Conservation (phyloP, 2,888 invertebrate genomes). For the Xestia sexstrigata region DNA sequence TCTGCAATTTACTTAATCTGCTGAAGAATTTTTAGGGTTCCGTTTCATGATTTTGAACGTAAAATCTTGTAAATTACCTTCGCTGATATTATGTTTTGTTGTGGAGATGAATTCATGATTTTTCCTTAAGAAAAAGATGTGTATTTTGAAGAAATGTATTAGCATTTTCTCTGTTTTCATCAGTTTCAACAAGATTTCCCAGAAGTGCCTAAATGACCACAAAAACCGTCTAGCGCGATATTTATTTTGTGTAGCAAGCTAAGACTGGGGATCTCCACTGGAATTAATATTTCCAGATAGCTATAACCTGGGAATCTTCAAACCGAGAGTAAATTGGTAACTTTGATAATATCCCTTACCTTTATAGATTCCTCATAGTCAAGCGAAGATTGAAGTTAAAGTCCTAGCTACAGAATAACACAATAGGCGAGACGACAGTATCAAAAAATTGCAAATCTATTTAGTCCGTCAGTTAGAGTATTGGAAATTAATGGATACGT, state of each 20-base stretch:
- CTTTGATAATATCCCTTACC: neutral
- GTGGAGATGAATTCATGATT: constrained; percentile 5
- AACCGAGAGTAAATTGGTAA: neutral
- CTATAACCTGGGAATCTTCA: neutral
- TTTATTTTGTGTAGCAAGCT: neutral
- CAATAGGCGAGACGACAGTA: no score
- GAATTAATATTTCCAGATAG: neutral
- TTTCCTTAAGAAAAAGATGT: constrained; percentile 12
- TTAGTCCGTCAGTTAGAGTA: no score
- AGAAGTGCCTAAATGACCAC: neutral
- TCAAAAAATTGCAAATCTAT: no score
- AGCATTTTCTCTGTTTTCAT: constrained; percentile 13
- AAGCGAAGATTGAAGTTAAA: neutral
- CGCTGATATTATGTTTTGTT: constrained; percentile 9
- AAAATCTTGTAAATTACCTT: constrained; percentile 33
- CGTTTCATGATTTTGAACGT: constrained; percentile 16
- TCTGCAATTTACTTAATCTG: constrained; percentile 74
- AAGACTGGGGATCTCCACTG: neutral
- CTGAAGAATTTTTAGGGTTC: constrained; percentile 45
- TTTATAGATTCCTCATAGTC: neutral
- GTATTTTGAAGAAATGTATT: constrained; percentile 34
- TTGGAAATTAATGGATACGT: no score
- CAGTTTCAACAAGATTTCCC: neutral
- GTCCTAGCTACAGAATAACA: neutral
- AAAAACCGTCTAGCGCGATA: neutral